Evolutionary conservation across 2,797 vertebrate species (phyloP).

Genomic region (Babyrousa celebensis): DNA sequence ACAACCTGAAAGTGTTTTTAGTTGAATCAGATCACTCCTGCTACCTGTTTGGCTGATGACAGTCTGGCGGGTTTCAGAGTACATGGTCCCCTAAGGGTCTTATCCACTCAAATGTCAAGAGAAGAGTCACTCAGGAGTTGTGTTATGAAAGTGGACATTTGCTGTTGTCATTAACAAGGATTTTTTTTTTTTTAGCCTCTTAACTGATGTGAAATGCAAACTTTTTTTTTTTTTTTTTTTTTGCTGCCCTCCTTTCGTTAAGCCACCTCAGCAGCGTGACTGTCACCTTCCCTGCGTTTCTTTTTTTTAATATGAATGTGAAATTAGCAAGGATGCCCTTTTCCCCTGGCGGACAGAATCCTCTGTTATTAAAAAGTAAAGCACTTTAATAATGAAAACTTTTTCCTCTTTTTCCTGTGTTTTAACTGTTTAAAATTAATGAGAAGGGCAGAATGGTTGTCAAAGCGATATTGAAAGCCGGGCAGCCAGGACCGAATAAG

Average conservation of each 20-base stretch:
- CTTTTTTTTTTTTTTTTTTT: constrained; percentile 72
- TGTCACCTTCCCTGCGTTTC: constrained; percentile 92
- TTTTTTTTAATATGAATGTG: constrained; percentile 94
- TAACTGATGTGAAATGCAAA: constrained; percentile 87
- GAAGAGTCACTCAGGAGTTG: constrained; percentile 72
- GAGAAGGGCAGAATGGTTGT: constrained; percentile 97
- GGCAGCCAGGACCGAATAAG: constrained; percentile 93
- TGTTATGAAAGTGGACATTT: constrained; percentile 87
- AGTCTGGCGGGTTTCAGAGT: constrained; percentile 64
- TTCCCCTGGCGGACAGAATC: constrained; percentile 94
- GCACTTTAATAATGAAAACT: constrained; percentile 99
- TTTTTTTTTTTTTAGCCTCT: constrained; percentile 65
- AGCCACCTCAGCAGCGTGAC: constrained; percentile 89
- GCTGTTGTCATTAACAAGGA: constrained; percentile 84
- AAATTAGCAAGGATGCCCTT: constrained; percentile 95
- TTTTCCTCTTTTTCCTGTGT: constrained; percentile 94
- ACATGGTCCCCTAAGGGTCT: constrained; percentile 74
- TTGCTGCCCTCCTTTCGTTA: constrained; percentile 87
- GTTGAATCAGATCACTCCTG: constrained; percentile 70
- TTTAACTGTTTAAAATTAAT: constrained; percentile 98
- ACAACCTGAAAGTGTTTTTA: constrained; percentile 69
- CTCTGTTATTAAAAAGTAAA: constrained; percentile 96
- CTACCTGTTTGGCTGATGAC: constrained; percentile 75
- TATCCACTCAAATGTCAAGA: constrained; percentile 76
- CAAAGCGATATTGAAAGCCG: constrained; percentile 96